These are phyloP conservation scores for Colistium nudipinnis DNA, from an alignment of 2,113 vertebrate genomes.

Conservation along the genomic window DNA sequence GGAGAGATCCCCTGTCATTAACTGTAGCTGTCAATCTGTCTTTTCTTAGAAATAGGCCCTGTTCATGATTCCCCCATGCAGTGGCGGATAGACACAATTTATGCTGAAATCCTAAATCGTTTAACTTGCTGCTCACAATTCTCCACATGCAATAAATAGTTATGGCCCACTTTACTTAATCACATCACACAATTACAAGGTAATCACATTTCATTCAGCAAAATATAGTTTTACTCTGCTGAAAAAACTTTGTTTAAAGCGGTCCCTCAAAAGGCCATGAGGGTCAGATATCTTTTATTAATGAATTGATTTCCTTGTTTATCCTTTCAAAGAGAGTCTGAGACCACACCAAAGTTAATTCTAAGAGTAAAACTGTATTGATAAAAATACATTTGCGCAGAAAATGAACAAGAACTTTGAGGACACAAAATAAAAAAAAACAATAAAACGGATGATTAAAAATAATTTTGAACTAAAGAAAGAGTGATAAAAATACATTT, in stretches of 20 bases:
- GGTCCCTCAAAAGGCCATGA: neutral
- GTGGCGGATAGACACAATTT: constrained; percentile 5
- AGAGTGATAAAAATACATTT: neutral
- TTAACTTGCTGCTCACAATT: constrained; percentile 20
- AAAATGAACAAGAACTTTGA: constrained; percentile 7
- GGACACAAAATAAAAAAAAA: constrained; percentile 18
- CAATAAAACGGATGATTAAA: neutral
- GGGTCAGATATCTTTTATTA: neutral
- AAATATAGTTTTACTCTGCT: neutral
- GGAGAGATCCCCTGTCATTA: constrained; percentile 76
- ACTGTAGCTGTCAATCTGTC: constrained; percentile 68
- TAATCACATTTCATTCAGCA: neutral
- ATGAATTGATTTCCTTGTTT: neutral
- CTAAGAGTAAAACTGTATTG: no score
- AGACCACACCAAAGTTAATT: no score
- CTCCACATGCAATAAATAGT: constrained; percentile 8
- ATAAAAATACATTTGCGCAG: constrained; percentile 21
- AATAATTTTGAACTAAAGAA: neutral
- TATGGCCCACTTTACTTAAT: neutral
- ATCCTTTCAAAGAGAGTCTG: neutral
- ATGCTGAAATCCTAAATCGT: neutral
- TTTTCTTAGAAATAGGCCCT: constrained; percentile 37
- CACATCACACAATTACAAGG: neutral
- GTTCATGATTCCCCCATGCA: constrained; percentile 26
- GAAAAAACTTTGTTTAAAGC: neutral